A percentile compares a stretch with the other conserved stretches of the same genome.
phyloP scores from a whole-genome alignment of 2,888 invertebrate species.

The Theodoxus fluviatilis region DNA sequence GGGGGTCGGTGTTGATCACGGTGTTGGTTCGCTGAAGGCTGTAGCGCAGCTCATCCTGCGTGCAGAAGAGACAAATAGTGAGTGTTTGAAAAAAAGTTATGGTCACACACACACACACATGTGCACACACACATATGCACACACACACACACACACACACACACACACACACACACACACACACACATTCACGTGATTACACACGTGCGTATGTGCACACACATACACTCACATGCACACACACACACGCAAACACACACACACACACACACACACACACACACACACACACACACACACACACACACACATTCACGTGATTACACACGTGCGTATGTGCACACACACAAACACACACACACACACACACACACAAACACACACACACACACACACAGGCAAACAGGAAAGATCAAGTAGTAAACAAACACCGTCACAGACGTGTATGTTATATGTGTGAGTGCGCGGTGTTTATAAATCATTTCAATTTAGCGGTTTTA shows the following conservation, averaged over 20 bases:
- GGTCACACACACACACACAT: too few relatives aligned
- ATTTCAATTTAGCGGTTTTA: too few relatives aligned
- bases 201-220: not conserved
- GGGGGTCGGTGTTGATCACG: conserved; percentile 38
- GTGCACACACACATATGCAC: not conserved
- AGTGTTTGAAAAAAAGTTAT: too few relatives aligned
- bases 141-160: conserved; percentile 1
- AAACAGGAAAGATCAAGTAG: not conserved
- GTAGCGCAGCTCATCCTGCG: conserved; percentile 44
- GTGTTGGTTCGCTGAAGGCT: conserved; percentile 33
- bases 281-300: conserved; percentile 1
- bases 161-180: not conserved
- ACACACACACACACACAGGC: not conserved
- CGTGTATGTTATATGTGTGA: too few relatives aligned
- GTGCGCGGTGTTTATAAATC: too few relatives aligned
- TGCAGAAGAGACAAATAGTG: not conserved
- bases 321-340: not conserved
- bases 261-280: not conserved
- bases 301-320: conserved; percentile 1
- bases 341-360: not conserved
- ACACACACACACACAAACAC: conserved; percentile 1
- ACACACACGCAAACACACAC: not conserved
- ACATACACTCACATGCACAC: not conserved
- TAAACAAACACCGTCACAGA: not conserved
- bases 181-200: not conserved